These are phyloP conservation scores for Gisinianus flammeolus DNA, from an alignment of 2,888 invertebrate genomes.

Conservation along the genomic window DNA sequence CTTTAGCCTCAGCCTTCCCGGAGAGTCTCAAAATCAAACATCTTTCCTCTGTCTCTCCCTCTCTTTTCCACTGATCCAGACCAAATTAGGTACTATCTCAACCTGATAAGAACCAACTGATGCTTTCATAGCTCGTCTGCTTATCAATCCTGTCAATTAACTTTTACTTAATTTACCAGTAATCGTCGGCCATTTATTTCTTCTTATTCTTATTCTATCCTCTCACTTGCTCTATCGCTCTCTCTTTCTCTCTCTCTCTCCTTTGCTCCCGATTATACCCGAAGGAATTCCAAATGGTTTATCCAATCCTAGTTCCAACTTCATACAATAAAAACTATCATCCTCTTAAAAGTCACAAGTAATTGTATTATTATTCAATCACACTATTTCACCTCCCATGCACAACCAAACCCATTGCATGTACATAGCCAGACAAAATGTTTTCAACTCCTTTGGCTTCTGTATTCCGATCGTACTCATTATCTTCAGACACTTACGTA, in stretches of 20 bases:
- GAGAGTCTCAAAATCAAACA: constrained; percentile 34
- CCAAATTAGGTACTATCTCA: constrained; percentile 32
- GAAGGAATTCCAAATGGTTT: neutral
- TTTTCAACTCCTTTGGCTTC: constrained; percentile 24
- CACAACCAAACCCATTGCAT: neutral
- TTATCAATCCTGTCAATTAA: constrained; percentile 38
- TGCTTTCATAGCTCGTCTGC: constrained; percentile 20
- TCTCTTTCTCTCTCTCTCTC: neutral
- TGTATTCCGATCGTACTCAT: constrained; percentile 30
- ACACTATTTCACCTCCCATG: constrained; percentile 31
- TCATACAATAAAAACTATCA: constrained; percentile 6
- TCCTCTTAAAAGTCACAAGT: constrained; percentile 30
- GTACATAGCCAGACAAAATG: constrained; percentile 25
- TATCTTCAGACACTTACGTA: constrained; percentile 24
- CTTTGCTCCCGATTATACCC: constrained; percentile 10
- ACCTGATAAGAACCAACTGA: constrained; percentile 17
- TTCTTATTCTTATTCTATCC: neutral
- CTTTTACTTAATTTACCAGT: constrained; percentile 37
- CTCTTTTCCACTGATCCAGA: constrained; percentile 16
- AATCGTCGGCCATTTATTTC: constrained; percentile 35
- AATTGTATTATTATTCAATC: constrained; percentile 32
- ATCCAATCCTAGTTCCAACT: neutral
- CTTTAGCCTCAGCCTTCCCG: constrained; percentile 28
- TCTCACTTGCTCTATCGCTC: neutral
- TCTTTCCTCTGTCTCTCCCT: neutral